Evolutionary conservation across 2,888 invertebrate genomes (phyloP).

Genomic region (Chrysodeixis includens): DNA sequence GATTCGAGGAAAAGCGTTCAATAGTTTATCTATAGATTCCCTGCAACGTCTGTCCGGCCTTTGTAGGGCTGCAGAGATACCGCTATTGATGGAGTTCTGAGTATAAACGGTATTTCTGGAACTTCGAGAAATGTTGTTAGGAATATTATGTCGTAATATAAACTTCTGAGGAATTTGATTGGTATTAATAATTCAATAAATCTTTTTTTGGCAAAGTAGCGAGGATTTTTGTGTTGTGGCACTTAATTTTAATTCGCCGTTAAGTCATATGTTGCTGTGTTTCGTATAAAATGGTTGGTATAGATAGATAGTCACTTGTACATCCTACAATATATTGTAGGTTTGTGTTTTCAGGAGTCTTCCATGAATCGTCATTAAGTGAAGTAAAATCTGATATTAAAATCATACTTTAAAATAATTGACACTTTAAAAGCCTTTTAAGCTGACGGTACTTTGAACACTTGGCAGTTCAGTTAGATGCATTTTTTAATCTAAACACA

Average conservation of each 20-base stretch:
- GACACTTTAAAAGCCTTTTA: constrained; percentile 47
- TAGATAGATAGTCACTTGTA: too few species aligned
- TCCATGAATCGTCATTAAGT: too few species aligned
- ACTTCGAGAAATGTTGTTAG: neutral
- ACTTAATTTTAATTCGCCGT: too few species aligned
- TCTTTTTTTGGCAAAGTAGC: neutral
- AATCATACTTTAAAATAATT: neutral
- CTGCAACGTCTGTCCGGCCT: constrained; percentile 1
- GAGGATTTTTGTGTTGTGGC: too few species aligned
- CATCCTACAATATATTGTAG: too few species aligned
- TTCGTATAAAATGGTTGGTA: too few species aligned
- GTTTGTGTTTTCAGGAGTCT: too few species aligned
- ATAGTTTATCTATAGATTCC: constrained; percentile 15
- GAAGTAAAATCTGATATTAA: too few species aligned
- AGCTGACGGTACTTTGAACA: constrained; percentile 73
- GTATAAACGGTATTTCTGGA: neutral
- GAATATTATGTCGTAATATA: neutral
- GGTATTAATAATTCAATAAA: neutral
- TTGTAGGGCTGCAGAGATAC: constrained; percentile 9
- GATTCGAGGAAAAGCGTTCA: constrained; percentile 15
- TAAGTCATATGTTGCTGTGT: too few species aligned
- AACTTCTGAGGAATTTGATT: neutral
- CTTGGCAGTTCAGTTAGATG: constrained; percentile 67
- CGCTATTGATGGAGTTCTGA: constrained; percentile 11
- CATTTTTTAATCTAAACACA: constrained; percentile 78